Conservation (phyloP, 1,140 invertebrate genomes). For the Aphaenogaster ashmeadi region DNA sequence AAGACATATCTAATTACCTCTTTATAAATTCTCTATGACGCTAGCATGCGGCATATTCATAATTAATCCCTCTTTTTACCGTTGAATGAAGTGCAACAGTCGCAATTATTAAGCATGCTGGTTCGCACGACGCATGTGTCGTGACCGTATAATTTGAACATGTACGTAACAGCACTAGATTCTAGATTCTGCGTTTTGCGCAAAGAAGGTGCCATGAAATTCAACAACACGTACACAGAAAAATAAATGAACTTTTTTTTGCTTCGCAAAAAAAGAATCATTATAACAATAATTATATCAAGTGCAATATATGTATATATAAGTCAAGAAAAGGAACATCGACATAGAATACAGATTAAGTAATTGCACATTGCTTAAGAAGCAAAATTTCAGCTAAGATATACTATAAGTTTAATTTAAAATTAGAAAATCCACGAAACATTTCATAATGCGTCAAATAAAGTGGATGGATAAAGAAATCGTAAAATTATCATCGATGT, state of each 20-base stretch:
- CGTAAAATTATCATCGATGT: background rate
- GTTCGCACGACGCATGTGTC: background rate
- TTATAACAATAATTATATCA: background rate
- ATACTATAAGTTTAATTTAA: background rate
- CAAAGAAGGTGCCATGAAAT: background rate
- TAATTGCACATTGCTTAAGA: background rate
- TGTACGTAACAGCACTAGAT: background rate
- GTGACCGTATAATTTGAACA: background rate
- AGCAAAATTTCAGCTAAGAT: background rate
- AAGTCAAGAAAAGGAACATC: background rate
- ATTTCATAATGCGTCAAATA: background rate
- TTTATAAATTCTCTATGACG: background rate
- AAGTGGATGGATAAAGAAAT: background rate
- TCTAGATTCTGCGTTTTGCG: background rate
- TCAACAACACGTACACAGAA: background rate
- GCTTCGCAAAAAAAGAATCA: background rate
- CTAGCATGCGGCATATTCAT: background rate
- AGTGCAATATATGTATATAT: background rate
- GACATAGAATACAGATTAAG: background rate
- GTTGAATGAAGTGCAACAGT: background rate
- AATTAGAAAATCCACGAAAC: background rate
- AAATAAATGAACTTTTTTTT: background rate
- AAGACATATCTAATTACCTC: background rate
- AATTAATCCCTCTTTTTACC: background rate
- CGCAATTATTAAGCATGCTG: background rate